These are phyloP conservation scores for Phrynocephalus vlangalii DNA, from an alignment of 2,797 vertebrate species.

Conservation along the genomic window DNA sequence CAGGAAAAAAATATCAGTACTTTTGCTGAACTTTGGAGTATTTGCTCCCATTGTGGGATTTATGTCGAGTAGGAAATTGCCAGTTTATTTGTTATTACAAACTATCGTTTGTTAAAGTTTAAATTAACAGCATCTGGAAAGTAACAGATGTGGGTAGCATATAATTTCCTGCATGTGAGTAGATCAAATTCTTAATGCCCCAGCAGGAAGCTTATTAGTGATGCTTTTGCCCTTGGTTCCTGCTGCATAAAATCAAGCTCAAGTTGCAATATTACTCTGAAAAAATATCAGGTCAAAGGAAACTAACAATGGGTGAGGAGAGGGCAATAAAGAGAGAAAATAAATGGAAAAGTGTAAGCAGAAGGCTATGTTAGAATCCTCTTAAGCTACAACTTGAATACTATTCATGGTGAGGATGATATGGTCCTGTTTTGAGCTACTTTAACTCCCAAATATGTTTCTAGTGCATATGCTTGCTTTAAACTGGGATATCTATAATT, in stretches of 20 bases:
- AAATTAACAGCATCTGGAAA: conserved; percentile 40
- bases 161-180: conserved; percentile 32
- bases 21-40: neutral
- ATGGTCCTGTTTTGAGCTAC: neutral
- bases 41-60: neutral
- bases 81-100: conserved; percentile 14
- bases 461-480: neutral
- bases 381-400: conserved; percentile 7
- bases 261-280: conserved; percentile 23
- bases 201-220: conserved; percentile 27
- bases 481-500: neutral
- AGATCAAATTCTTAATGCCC: conserved; percentile 25
- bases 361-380: neutral
- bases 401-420: neutral
- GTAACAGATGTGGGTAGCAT: conserved; percentile 30
- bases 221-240: conserved; percentile 23
- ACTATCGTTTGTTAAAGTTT: conserved; percentile 33
- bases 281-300: conserved; percentile 16
- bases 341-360: conserved; percentile 13
- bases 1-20: neutral
- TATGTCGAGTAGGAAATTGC: neutral
- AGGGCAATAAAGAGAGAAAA: neutral
- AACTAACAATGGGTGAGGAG: neutral
- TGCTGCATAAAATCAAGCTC: conserved; percentile 10
- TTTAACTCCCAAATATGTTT: neutral